Conservation (phyloP, 2,797 vertebrate genomes). For the Sebastes diploproa region DNA sequence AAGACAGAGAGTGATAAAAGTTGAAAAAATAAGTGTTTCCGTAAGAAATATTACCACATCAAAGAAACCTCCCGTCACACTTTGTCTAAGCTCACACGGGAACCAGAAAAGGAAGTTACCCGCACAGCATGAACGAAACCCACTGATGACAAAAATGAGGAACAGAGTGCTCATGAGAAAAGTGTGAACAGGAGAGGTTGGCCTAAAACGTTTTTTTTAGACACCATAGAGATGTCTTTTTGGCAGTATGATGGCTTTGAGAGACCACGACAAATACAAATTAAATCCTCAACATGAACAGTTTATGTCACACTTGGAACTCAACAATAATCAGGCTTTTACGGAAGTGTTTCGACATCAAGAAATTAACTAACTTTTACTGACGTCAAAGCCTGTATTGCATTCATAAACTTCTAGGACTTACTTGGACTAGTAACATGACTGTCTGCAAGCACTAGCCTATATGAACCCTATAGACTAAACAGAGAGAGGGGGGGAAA, state of each 20-base stretch:
- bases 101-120: constrained; percentile 52
- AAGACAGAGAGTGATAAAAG: background rate
- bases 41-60: constrained; percentile 2
- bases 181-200: background rate
- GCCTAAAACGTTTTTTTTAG: background rate
- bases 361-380: background rate
- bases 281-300: background rate
- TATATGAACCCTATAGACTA: constrained; percentile 45
- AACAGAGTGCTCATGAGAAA: constrained; percentile 3
- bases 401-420: background rate
- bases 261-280: background rate
- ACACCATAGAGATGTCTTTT: background rate
- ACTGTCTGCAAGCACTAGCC: constrained; percentile 6
- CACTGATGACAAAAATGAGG: constrained; percentile 36
- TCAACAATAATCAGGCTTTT: background rate
- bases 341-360: background rate
- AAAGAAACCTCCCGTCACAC: background rate
- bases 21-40: background rate
- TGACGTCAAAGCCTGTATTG: background rate
- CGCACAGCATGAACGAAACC: constrained; percentile 10
- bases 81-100: constrained; percentile 18
- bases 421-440: constrained; percentile 7
- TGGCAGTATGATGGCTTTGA: background rate
- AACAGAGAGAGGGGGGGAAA: constrained; percentile 30
- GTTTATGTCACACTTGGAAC: background rate